Percentiles rank a stretch among this genome's conserved stretches.
Evolutionary conservation across 2,888 invertebrate species (phyloP).

Genomic region (Netelia melanura): DNA sequence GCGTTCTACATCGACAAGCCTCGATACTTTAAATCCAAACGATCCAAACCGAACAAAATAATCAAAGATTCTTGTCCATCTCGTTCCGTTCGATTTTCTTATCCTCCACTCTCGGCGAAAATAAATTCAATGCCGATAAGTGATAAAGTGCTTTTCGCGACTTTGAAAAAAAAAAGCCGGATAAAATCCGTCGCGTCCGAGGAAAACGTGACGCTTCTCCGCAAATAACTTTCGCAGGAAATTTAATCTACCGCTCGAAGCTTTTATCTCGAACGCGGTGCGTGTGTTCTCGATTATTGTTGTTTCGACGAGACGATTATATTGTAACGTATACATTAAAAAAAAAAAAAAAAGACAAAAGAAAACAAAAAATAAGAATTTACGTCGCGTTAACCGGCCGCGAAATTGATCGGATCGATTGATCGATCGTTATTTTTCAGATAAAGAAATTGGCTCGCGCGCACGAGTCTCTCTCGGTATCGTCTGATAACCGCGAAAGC

Average conservation of each 20-base stretch:
- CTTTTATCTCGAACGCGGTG: not conserved
- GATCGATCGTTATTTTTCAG: constrained; percentile 5
- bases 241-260: not conserved
- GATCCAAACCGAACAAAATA: too few species aligned
- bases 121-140: constrained; percentile 34
- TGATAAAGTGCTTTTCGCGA: constrained; percentile 42
- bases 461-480: too few species aligned
- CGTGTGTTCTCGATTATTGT: not conserved
- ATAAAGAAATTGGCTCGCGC: constrained; percentile 9
- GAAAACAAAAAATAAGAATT: not conserved
- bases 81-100: constrained; percentile 1
- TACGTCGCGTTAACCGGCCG: not conserved
- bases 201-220: not conserved
- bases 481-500: too few species aligned
- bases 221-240: not conserved
- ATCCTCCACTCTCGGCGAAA: not conserved
- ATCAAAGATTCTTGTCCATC: not conserved
- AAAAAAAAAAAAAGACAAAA: too few species aligned
- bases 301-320: constrained; percentile 6
- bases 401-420: constrained; percentile 18
- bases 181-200: not conserved
- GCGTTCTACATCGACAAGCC: too few species aligned
- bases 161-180: not conserved
- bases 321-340: not conserved
- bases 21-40: too few species aligned